Percentiles rank a stretch among this genome's conserved stretches.
These are phyloP conservation scores for Polydrusus tereticollis DNA, from an alignment of 2,888 invertebrate genomes.

Conservation along the genomic window DNA sequence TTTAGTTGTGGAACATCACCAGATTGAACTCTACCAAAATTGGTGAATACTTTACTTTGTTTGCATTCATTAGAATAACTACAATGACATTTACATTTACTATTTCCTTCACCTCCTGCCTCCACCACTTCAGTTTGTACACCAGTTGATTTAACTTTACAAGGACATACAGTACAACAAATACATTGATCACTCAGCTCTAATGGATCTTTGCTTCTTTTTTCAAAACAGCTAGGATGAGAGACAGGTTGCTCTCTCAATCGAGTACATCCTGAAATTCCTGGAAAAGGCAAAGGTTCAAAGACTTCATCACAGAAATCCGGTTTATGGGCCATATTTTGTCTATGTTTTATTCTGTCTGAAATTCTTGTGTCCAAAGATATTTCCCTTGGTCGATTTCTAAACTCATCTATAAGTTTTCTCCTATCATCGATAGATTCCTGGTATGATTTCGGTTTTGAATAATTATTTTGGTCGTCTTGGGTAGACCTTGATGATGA, in stretches of 20 bases:
- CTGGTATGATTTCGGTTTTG: neutral
- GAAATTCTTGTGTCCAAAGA: conserved; percentile 61
- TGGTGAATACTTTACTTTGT: neutral
- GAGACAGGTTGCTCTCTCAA: conserved; percentile 41
- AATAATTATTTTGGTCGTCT: neutral
- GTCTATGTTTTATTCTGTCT: conserved; percentile 61
- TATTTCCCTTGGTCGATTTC: conserved; percentile 17
- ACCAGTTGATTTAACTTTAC: conserved; percentile 14
- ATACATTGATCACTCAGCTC: conserved; percentile 32
- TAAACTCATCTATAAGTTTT: conserved; percentile 37
- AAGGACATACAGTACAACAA: conserved; percentile 22
- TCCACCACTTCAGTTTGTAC: conserved; percentile 13
- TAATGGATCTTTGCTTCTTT: conserved; percentile 17
- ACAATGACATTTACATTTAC: neutral
- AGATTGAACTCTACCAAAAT: neutral
- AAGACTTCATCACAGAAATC: conserved; percentile 53
- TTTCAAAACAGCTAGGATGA: conserved; percentile 17
- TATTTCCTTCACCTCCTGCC: neutral
- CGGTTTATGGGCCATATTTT: conserved; percentile 46
- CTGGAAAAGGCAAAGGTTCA: conserved; percentile 13
- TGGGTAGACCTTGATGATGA: neutral
- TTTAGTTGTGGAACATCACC: neutral
- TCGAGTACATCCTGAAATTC: conserved; percentile 42
- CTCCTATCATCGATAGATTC: conserved; percentile 28
- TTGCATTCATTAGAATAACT: neutral